Evolutionary conservation across 2,888 invertebrate species (phyloP).

Genomic region (Sialis lutaria): DNA sequence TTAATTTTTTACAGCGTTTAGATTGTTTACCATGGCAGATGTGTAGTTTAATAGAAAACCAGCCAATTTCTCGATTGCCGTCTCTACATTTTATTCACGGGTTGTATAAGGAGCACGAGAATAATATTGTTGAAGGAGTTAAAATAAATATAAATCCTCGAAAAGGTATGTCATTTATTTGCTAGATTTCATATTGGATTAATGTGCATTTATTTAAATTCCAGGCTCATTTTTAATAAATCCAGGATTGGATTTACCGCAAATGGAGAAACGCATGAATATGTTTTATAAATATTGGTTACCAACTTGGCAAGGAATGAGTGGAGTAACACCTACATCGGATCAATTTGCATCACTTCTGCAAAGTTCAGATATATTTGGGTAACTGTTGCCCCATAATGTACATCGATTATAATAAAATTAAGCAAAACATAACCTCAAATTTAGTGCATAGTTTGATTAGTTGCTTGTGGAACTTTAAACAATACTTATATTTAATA

Average conservation of each 20-base stretch:
- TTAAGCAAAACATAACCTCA: background rate
- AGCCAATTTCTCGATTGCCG: slow-evolving; percentile 57
- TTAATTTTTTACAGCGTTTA: slow-evolving; percentile 32
- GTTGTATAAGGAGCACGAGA: slow-evolving; percentile 40
- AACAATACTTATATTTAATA: background rate
- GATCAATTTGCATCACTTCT: slow-evolving; percentile 32
- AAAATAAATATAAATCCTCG: slow-evolving; percentile 29
- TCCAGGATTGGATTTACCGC: slow-evolving; percentile 36
- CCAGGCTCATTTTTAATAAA: slow-evolving; percentile 43
- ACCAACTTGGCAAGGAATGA: slow-evolving; percentile 26
- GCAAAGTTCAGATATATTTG: slow-evolving; percentile 33
- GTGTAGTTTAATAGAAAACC: slow-evolving; percentile 40
- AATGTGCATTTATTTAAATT: background rate
- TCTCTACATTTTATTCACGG: slow-evolving; percentile 49
- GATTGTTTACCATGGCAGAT: slow-evolving; percentile 71
- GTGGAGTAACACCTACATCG: slow-evolving; percentile 30
- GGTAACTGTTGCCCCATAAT: slow-evolving; percentile 23
- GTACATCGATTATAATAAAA: background rate
- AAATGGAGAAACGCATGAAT: slow-evolving; percentile 28
- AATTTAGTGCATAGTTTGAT: too few relatives aligned
- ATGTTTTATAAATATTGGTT: slow-evolving; percentile 31
- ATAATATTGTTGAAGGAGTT: slow-evolving; percentile 34
- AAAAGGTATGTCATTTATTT: slow-evolving; percentile 16
- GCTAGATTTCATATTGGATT: background rate
- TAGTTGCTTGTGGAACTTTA: background rate